Conservation (phyloP, 2,113 vertebrate genomes). For the Taurulus bubalis region DNA sequence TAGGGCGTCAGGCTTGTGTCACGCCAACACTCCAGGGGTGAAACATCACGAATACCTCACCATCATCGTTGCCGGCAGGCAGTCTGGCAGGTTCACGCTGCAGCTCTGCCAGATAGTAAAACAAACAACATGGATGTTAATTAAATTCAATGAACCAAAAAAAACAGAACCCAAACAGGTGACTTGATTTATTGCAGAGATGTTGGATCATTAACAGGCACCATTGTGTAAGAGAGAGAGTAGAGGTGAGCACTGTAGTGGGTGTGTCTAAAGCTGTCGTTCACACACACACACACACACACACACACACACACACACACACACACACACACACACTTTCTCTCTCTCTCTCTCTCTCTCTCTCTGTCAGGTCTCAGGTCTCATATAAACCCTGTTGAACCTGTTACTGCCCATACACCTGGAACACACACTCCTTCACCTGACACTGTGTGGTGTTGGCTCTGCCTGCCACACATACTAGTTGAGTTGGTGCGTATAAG, state of each 20-base stretch:
- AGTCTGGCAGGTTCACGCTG: conserved; percentile 42
- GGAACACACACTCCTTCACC: conserved; percentile 13
- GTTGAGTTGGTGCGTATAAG: not conserved
- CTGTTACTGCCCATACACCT: conserved; percentile 51
- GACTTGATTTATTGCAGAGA: not conserved
- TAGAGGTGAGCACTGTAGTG: conserved; percentile 39
- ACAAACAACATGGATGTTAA: not conserved
- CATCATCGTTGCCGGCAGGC: not conserved
- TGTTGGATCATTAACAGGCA: not conserved
- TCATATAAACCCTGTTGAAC: conserved; percentile 61
- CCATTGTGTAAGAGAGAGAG: no score
- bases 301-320: conserved; percentile 16
- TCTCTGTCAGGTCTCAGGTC: no score
- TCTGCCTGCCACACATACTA: not conserved
- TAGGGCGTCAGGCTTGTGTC: not conserved
- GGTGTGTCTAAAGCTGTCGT: conserved; percentile 58
- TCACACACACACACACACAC: conserved; percentile 20
- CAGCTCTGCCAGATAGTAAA: not conserved
- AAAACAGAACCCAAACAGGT: not conserved
- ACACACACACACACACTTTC: no score
- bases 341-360: no score
- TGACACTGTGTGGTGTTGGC: not conserved
- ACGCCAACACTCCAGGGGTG: conserved; percentile 1
- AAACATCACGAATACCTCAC: conserved; percentile 54
- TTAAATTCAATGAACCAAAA: not conserved